phyloP scores from a whole-genome alignment of 2,113 vertebrate genomes.

The Azemiops feae region DNA sequence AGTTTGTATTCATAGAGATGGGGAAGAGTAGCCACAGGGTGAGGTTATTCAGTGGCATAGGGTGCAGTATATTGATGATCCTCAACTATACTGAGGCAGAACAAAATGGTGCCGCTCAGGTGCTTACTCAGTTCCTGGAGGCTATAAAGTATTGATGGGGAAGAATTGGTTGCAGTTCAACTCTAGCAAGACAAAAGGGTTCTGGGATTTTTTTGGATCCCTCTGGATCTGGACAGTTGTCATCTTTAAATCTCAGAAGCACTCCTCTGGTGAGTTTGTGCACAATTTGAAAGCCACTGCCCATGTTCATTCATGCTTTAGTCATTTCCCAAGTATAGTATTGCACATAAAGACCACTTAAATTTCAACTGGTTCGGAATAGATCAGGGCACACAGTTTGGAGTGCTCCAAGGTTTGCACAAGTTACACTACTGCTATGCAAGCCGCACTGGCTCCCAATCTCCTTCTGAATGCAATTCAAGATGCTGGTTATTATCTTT shows the following conservation, averaged over 20 bases:
- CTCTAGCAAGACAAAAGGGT: not conserved
- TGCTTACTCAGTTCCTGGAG: not conserved
- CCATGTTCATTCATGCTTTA: not conserved
- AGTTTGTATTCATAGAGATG: not conserved
- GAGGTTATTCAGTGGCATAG: not conserved
- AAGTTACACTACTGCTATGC: not conserved
- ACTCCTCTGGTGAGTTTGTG: not conserved
- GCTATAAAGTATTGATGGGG: not conserved
- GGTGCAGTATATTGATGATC: not conserved
- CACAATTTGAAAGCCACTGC: not conserved
- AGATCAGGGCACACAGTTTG: not conserved
- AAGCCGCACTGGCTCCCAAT: not conserved
- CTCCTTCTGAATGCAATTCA: not conserved
- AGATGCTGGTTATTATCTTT: not conserved
- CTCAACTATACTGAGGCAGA: not conserved
- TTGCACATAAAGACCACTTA: not conserved
- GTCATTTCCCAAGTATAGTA: not conserved
- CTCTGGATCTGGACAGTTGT: not conserved
- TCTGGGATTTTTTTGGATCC: not conserved
- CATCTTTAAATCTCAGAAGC: not conserved
- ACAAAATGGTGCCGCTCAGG: not conserved
- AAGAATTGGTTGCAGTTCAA: not conserved
- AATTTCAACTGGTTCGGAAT: not conserved
- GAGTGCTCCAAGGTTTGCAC: not conserved
- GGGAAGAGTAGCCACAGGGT: not conserved